Evolutionary conservation across 2,113 vertebrate species (phyloP).

Genomic region (Neogale vison): DNA sequence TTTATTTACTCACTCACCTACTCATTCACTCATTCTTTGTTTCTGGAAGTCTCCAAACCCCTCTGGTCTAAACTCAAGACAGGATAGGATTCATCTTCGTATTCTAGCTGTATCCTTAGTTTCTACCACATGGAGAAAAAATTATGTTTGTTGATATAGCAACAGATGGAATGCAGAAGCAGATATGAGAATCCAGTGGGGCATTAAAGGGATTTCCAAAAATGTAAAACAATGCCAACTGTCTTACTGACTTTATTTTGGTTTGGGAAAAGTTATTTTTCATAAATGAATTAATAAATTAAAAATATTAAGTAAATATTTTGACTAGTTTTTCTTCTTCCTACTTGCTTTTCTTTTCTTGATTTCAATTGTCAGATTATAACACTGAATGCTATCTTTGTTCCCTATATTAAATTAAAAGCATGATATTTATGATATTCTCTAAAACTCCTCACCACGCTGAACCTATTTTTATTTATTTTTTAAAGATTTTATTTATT

Average conservation of each 20-base stretch:
- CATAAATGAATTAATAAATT: not conserved
- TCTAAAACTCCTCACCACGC: not conserved
- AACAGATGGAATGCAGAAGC: not conserved
- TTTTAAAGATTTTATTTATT: not conserved
- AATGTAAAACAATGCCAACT: not conserved
- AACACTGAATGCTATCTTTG: not conserved
- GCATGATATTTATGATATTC: not conserved
- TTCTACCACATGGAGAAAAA: not conserved
- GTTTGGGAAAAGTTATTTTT: not conserved
- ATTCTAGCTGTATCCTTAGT: not conserved
- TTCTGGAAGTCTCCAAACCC: not conserved
- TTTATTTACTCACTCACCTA: no score
- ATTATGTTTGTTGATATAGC: not conserved
- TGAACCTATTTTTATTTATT: not conserved
- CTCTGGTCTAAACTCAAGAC: not conserved
- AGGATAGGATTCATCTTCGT: not conserved
- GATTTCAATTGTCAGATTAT: not conserved
- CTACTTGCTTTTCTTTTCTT: not conserved
- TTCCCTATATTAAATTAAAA: not conserved
- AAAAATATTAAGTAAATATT: constrained; percentile 2
- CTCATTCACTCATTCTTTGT: not conserved
- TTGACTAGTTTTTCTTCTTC: not conserved
- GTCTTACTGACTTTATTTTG: not conserved
- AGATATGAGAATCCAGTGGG: not conserved
- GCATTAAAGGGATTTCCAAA: not conserved